Percentiles rank a stretch among this genome's conserved stretches.
These are phyloP conservation scores for Zootermopsis nevadensis DNA, from an alignment of 2,888 invertebrate genomes.

Conservation along the genomic window DNA sequence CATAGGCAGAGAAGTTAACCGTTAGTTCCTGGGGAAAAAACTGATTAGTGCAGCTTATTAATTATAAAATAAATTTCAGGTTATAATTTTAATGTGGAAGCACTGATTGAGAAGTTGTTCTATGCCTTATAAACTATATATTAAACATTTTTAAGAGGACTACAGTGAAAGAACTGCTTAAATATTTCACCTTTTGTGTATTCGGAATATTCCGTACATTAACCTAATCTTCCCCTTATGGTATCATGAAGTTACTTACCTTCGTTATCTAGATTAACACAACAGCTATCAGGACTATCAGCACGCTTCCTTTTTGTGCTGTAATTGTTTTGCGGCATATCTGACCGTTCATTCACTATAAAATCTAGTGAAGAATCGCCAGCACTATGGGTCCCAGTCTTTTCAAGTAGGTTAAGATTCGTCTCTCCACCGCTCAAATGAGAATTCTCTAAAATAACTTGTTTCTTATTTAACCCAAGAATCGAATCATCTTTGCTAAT, in stretches of 20 bases:
- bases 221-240: neutral
- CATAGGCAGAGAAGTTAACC: too few species aligned
- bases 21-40: too few species aligned
- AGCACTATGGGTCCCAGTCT: neutral
- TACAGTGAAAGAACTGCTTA: too few species aligned
- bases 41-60: too few species aligned
- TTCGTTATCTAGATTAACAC: constrained; percentile 15
- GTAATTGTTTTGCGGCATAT: neutral
- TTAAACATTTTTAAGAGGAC: too few species aligned
- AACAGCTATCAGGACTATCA: constrained; percentile 14
- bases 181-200: too few species aligned
- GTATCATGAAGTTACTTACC: neutral
- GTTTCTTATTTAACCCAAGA: neutral
- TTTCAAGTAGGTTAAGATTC: neutral
- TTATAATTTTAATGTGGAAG: too few species aligned
- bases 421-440: neutral
- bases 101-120: too few species aligned
- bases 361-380: constrained; percentile 34
- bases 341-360: constrained; percentile 27
- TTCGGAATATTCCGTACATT: neutral
- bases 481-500: neutral
- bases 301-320: constrained; percentile 31
- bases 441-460: constrained; percentile 11
- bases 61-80: too few species aligned
- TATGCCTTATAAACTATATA: too few species aligned